Base-by-base conservation (phyloP, 2,888 invertebrate species). In the Frankliniella intonsa region DNA sequence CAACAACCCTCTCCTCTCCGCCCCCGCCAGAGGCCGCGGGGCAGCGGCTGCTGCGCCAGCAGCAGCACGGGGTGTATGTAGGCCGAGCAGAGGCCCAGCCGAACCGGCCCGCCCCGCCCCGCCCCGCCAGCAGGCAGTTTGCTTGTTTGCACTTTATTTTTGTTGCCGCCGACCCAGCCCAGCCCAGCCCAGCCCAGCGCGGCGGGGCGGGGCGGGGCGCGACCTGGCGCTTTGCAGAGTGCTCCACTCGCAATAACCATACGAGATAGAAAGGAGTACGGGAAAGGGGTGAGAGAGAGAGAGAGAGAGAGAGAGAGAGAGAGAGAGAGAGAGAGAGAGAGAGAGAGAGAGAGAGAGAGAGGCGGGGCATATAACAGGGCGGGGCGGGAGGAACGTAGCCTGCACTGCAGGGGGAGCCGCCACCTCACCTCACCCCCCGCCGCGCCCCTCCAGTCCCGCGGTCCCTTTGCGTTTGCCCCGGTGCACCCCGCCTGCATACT, bases 121-220 rank as follows among this genome's bases (percentile, higher is more conserved):
- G 38, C 3, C 38, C 3, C 38, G 38, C 38, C 38, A 38, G 19
- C 55, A 5, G 55, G 55, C 55, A 19, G 55, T 62, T 62, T n/a
- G 62, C 62, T 17, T 62, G 62, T 62, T 62, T 62, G 62, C 62
- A 62, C 62, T 62, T 62, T 14, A n/a, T 62, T 62, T 62, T 62
- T 62, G 38, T 62, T 62, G 62, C 62, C n/a, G 17, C 62, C 62
- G 12, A 0, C 14, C 62, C 62, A 14, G 5, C 55, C 55, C 55
- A n/a, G n/a, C 9, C 55, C 55, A 2, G 55, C 55, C 17, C 62
- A 12, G 38, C 38, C 38, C 62, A 10, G 17, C 62, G 3, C 55
- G 55, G 55, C 55, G 3, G 51, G 51, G 51, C 51, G 51, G 10
- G 51, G 51, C 55, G 17, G 5, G 62, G 62, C 62, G 62, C 17